Evolutionary conservation across 2,797 vertebrate species (phyloP), one percentile per base, ranked within the genome.

Genomic region (Hippoglossus hippoglossus): DNA sequence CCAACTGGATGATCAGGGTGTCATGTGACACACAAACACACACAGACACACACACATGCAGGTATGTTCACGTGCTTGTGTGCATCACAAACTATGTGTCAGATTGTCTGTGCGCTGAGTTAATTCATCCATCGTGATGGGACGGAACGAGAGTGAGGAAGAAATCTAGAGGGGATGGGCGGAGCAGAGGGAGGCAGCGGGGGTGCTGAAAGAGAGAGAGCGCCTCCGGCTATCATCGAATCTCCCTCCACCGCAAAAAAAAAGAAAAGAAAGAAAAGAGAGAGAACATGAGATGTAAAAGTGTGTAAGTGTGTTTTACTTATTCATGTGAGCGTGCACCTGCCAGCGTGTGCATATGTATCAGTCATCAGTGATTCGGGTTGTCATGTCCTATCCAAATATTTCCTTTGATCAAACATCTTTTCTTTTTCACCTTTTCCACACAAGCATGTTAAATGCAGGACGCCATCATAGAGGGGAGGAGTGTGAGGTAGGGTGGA

Each of bases 221-320:
- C 3, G 68, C 84, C 81, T 52, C 26, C 2, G 79, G 87, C 79
- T 46, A 81, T 69, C 77, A 86, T 71, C 81, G 76, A 71, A 83
- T 84, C 77, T 60, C 49, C 21, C 18, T 66, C 41, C 6, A 31
- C 58, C 46, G 66, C 8, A 36, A 47, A 62, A 58, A 22, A n/a
- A 41, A 21, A 31, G 10, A 49, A 44, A 65, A 54, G 4, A 44
- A 16, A 44, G 15, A 18, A 46, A 46, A 7, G 5, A 44, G 5
- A 21, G 3, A 6, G 8, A 52, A 47, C 53, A 47, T 44, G 34
- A 52, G 49, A 67, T 1, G 22, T 26, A n/a, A 57, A 36, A 25
- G 56, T 51, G 70, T 51, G 74, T 65, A 44, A 39, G 41, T 36
- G 63, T 34, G 11, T 44, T 18, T 9, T 16, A 19, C 39, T 25